Evolutionary conservation across 2,797 vertebrate species (phyloP), one percentile per base, ranked within the genome.

Genomic region (Scarus forsteni): DNA sequence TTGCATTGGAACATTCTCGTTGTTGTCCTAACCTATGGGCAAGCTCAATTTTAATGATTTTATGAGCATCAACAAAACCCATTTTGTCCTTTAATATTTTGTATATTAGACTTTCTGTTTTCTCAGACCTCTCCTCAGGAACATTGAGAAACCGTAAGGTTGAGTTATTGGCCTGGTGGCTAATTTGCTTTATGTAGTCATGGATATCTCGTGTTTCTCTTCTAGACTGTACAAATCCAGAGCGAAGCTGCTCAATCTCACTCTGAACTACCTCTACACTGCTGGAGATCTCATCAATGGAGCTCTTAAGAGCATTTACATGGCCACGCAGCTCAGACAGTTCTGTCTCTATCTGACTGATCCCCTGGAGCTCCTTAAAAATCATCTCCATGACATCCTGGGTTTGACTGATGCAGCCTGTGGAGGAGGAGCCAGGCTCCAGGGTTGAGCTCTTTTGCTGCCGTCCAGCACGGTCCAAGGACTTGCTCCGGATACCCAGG

Each of bases 371-470:
- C 83, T 99, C 98, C 88, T 99, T 99, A 73, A 99, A 99, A 78
- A 99, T 99, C 98, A 99, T 99, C 92, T 99, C 98, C 98, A 99
- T 99, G 66, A 99, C 97, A 90, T 99, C 97, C 8, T 98, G 98
- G 8, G 98, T 99, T 85, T 99, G 97, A 89, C 95, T 99, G 86
- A 99, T 98, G 84, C 97, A 98, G 66, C 97, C 96, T 2, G 97
- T 98, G 0, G 98, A 99, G 77, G 97, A 99, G 79, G 97, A 99
- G 13, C 96, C 95, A 11, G 98, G 97, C 83, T 99, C 98, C 16
- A 98, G 85, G 8, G 95, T 92, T 16, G 90, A 95, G 49, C 96
- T 93, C 84, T 98, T 98, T 70, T 97, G 97, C 67, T 96, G 95
- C 38, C 97, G 94, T 3, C 95, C 96, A 49, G 98, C 93, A 74